Evolutionary conservation across 2,888 invertebrate species (phyloP).

Genomic region (Epinotia brunnichana): DNA sequence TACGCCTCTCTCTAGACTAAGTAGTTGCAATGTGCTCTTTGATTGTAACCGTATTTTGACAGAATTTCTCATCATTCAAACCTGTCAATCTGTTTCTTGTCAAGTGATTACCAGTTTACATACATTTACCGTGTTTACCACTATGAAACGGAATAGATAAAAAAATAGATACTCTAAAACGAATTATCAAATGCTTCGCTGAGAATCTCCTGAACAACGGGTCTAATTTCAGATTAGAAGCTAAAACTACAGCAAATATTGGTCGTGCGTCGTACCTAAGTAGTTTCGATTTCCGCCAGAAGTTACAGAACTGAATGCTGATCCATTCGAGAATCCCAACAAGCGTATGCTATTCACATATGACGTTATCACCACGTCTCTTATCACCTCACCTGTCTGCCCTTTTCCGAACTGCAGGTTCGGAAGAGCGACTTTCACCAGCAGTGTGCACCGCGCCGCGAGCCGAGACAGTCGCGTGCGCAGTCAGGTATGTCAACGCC

Average conservation of each 20-base stretch:
- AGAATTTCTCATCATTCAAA: too few relatives aligned
- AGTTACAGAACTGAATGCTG: background rate
- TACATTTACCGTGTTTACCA: too few relatives aligned
- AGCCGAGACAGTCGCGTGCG: conserved; percentile 38
- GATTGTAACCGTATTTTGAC: too few relatives aligned
- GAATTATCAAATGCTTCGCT: background rate
- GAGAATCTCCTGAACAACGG: background rate
- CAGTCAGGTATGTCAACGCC: conserved; percentile 53
- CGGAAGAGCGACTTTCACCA: conserved; percentile 45
- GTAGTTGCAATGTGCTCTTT: too few relatives aligned
- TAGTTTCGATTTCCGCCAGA: background rate
- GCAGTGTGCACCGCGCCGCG: conserved; percentile 39
- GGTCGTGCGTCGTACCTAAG: too few relatives aligned
- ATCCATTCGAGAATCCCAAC: background rate
- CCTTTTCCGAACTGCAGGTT: conserved; percentile 36
- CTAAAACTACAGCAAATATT: background rate
- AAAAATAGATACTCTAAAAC: too few relatives aligned
- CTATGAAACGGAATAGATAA: too few relatives aligned
- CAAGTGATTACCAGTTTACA: too few relatives aligned
- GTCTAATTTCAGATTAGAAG: background rate
- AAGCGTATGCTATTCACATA: background rate
- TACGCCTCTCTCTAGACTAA: too few relatives aligned
- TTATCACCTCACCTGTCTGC: conserved; percentile 12
- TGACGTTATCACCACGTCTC: conserved; percentile 5
- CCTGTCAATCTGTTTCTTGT: too few relatives aligned